Base-by-base conservation (phyloP, 2,888 invertebrate species). In the Lasioglossum calceatum region DNA sequence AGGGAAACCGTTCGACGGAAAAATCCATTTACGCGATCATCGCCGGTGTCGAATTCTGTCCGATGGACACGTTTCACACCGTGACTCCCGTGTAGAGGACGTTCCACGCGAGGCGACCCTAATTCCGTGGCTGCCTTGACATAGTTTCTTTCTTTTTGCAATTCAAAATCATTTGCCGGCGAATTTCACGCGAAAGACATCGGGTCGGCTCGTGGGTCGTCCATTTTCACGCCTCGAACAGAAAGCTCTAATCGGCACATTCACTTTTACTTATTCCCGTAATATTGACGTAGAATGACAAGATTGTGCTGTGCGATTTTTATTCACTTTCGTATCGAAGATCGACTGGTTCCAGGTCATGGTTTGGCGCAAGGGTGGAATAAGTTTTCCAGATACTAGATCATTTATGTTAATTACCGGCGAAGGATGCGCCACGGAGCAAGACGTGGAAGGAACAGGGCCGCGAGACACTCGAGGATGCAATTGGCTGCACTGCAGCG, bases 401-500 rank as follows among this genome's bases (percentile, higher is more conserved):
- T 50, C 71, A 61, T 82, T 85, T 79, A 78, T 75, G 80, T 84
- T 80, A 77, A 84, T 86, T 80, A 75, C 61, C 44, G 16, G 42
- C 72, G 74, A 70, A 36, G 54, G 47, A 16, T 54, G n/a, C 54
- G 3, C 4, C 39, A 14, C 44, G 27, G 61, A 23, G 61, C 72
- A 71, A 64, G 64, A 72, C 36, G 76, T 27, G 76, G 36, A 85
- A 76, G 82, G 44, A 85, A 76, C 78, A 76, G 61, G 54, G 61
- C 32, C 50, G 47, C 44, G 79, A 61, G 77, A 71, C 77, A 71
- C 86, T 81, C 77, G 50, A 80, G 77, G 77, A 86, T 58, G 86
- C 79, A 77, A 80, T 84, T 86, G 85, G 61, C 84, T 61, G 79
- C 79, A 67, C 67, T 79, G 77, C 61, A 77, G 79, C 79, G 61